Base-by-base conservation (phyloP, 2,113 vertebrate species). In the Silurus asotus region DNA sequence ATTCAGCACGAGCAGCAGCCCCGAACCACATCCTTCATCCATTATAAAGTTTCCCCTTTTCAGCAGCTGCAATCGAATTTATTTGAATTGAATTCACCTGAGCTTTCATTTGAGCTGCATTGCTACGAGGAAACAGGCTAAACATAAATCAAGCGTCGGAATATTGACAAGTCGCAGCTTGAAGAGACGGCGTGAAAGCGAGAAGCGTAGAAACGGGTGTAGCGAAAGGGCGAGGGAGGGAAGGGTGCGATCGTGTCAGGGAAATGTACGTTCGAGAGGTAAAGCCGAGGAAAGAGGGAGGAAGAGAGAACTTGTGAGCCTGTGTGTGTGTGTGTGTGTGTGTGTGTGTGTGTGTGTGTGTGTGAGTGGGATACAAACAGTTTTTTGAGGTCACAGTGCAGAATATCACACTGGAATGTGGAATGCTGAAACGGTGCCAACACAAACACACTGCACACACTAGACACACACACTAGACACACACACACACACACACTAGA, bases 361-460 rank as follows among this genome's bases (percentile, higher is more conserved):
- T 28, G 80, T 25, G 80, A 15, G 37, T 15, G 74, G 25, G 77
- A 70, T 17, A 59, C 53, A 45, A 48, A 59, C 61, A 86, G 88
- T 90, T 88, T 90, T 90, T 90, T 91, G 87, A 90, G 91, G 89
- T 91, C 89, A 88, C 86, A 77, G 82, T 89, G 84, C 88, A 77
- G 89, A 89, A 90, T 90, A 90, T 89, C 85, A 86, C 87, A 88
- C 76, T 87, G 86, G 84, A 88, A 89, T 89, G 88, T 88, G 90
- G 88, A 90, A 91, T 90, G 88, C 90, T 89, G 90, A 87, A 83
- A 61, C 79, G 45, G 87, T 81, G 90, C 89, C 90, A 90, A 90
- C 81, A 88, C 82, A 89, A 88, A 88, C 84, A 86, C 80, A 86
- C 82, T 72, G 59, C 48, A 86, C 88, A 89, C 84, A 83, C 55